Conservation (phyloP, 2,113 vertebrate genomes). For the Aplodontia rufa region DNA sequence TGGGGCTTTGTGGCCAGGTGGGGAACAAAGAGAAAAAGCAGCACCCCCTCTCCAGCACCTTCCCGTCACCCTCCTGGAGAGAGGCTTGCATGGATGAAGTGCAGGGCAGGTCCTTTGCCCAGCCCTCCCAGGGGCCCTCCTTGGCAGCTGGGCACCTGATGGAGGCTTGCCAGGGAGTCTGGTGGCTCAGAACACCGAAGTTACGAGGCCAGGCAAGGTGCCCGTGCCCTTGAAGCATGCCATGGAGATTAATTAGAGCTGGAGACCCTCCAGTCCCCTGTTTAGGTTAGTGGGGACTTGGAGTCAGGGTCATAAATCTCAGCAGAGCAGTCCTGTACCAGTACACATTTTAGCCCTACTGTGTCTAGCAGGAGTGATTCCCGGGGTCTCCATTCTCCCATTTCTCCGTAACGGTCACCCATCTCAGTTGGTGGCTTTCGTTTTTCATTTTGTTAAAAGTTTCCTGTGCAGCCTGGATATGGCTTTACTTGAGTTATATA, state of each 20-base stretch:
- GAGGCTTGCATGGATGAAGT: neutral
- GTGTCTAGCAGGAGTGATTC: neutral
- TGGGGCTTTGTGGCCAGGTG: neutral
- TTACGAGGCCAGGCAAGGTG: conserved; percentile 23
- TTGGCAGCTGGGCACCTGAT: neutral
- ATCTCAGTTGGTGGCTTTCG: neutral
- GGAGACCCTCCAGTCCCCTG: neutral
- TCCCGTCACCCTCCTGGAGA: neutral
- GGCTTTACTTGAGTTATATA: neutral
- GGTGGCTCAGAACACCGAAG: neutral
- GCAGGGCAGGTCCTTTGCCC: neutral
- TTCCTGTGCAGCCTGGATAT: neutral
- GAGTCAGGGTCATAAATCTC: conserved; percentile 5
- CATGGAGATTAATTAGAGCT: conserved; percentile 60
- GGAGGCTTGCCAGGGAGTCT: neutral
- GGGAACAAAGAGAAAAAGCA: neutral
- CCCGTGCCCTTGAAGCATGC: conserved; percentile 62
- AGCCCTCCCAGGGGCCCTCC: neutral
- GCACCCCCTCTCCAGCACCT: neutral
- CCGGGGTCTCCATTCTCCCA: neutral
- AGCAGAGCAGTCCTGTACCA: neutral
- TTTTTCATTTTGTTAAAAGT: conserved; percentile 10
- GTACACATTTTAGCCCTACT: too few relatives aligned
- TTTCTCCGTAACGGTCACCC: neutral
- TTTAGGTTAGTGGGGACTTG: neutral